Percentiles rank a stretch among this genome's conserved stretches.
phyloP scores from a whole-genome alignment of 2,113 vertebrate genomes.

The Pomatostomus ruficeps region DNA sequence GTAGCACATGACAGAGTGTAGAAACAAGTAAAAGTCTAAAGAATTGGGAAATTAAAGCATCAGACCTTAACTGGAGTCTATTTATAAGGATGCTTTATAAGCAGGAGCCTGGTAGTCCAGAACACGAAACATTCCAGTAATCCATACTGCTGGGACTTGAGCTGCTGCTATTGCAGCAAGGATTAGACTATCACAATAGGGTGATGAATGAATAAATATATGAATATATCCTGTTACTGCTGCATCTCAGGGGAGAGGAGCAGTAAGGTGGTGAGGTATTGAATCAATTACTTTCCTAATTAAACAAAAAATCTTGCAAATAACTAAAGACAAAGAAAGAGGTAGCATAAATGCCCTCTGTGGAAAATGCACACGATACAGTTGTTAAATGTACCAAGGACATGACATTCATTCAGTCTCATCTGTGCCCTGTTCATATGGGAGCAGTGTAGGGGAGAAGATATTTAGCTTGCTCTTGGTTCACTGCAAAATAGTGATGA shows the following conservation, averaged over 20 bases:
- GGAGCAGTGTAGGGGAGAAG: neutral
- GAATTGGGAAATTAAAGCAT: slow-evolving; percentile 9
- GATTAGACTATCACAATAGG: neutral
- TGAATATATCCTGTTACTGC: neutral
- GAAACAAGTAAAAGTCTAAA: neutral
- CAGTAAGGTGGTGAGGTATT: neutral
- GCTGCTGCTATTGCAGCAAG: neutral
- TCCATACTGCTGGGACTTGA: neutral
- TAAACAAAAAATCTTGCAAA: slow-evolving; percentile 7
- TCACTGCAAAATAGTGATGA: neutral
- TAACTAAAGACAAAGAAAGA: neutral
- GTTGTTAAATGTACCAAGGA: neutral
- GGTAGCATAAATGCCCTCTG: neutral
- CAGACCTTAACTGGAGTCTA: neutral
- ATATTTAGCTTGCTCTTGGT: neutral
- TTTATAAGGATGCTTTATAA: slow-evolving; percentile 27
- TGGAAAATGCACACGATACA: neutral
- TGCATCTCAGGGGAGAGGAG: neutral
- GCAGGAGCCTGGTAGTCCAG: neutral
- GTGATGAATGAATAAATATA: neutral
- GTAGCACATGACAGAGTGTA: neutral
- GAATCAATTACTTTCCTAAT: slow-evolving; percentile 28
- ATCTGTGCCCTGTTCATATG: neutral
- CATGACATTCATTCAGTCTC: neutral
- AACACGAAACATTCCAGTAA: neutral